A percentile compares a stretch with the other conserved stretches of the same genome.
phyloP scores from a whole-genome alignment of 1,140 invertebrate species.

The Gryllus bimaculatus region DNA sequence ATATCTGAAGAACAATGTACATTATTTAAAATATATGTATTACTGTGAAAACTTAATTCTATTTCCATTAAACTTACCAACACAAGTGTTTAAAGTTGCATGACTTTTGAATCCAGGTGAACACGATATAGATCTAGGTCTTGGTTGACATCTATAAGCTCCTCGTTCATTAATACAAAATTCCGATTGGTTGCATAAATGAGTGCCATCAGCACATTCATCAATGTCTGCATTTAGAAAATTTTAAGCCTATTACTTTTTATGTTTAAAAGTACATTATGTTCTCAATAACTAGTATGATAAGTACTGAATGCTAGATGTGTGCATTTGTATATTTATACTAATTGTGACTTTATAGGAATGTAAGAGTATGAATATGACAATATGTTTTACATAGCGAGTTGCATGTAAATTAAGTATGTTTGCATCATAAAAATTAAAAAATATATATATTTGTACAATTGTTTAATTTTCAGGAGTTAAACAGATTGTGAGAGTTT shows the following conservation, averaged over 20 bases:
- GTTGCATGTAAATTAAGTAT: too few species aligned
- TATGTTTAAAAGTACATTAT: not conserved
- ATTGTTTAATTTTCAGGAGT: too few species aligned
- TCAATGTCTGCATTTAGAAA: slow-evolving; percentile 20
- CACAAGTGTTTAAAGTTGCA: slow-evolving; percentile 21
- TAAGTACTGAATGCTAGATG: not conserved
- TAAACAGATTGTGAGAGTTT: too few species aligned
- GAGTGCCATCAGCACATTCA: slow-evolving; percentile 19
- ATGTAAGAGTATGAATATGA: not conserved
- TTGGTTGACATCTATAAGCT: slow-evolving; percentile 39
- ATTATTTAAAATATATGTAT: not conserved
- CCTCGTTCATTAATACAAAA: slow-evolving; percentile 47
- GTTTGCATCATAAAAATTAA: too few species aligned
- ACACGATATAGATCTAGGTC: slow-evolving; percentile 26
- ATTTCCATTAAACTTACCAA: slow-evolving; percentile 24
- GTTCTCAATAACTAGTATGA: not conserved
- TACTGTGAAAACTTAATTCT: not conserved
- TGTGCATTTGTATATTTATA: not conserved
- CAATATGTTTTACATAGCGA: too few species aligned
- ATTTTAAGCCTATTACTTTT: not conserved
- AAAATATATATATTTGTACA: too few species aligned
- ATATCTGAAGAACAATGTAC: slow-evolving; percentile 50
- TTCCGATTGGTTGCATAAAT: slow-evolving; percentile 28
- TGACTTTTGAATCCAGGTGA: slow-evolving; percentile 31
- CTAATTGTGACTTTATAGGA: not conserved